These are phyloP conservation scores for Chaetodon auriga DNA, from an alignment of 2,113 vertebrate species.

Conservation along the genomic window DNA sequence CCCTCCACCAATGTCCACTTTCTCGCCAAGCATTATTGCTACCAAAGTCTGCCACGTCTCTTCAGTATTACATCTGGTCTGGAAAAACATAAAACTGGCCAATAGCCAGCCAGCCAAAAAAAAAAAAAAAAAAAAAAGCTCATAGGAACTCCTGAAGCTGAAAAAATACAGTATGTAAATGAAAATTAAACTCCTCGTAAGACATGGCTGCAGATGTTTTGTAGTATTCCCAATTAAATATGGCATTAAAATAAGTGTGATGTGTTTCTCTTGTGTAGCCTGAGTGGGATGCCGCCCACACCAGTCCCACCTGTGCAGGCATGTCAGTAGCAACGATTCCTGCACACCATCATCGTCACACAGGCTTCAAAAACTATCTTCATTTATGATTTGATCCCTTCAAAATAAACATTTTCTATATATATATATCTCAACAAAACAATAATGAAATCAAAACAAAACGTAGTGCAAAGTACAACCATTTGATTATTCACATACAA, in stretches of 20 bases:
- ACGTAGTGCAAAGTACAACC: constrained; percentile 78
- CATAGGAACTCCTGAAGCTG: constrained; percentile 14
- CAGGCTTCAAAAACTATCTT: constrained; percentile 30
- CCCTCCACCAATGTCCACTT: constrained; percentile 50
- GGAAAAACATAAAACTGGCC: constrained; percentile 18
- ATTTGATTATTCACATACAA: constrained; percentile 66
- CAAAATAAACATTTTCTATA: constrained; percentile 27
- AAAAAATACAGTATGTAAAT: constrained; percentile 29
- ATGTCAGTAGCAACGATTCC: constrained; percentile 30
- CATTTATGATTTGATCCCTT: constrained; percentile 66
- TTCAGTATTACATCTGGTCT: constrained; percentile 18
- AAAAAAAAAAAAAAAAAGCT: not conserved
- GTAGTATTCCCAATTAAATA: constrained; percentile 16
- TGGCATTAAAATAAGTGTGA: constrained; percentile 19
- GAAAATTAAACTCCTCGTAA: constrained; percentile 18
- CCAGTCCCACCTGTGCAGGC: not conserved
- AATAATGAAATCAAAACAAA: constrained; percentile 63
- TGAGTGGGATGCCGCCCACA: constrained; percentile 7
- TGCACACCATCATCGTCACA: constrained; percentile 4
- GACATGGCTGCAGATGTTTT: constrained; percentile 20
- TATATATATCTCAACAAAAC: constrained; percentile 30
- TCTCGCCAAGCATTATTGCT: constrained; percentile 67
- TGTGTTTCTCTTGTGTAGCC: not conserved
- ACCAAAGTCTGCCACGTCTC: constrained; percentile 35
- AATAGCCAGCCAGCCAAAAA: not conserved